phyloP scores from a whole-genome alignment of 2,113 vertebrate genomes.

The Phrynocephalus versicolor region DNA sequence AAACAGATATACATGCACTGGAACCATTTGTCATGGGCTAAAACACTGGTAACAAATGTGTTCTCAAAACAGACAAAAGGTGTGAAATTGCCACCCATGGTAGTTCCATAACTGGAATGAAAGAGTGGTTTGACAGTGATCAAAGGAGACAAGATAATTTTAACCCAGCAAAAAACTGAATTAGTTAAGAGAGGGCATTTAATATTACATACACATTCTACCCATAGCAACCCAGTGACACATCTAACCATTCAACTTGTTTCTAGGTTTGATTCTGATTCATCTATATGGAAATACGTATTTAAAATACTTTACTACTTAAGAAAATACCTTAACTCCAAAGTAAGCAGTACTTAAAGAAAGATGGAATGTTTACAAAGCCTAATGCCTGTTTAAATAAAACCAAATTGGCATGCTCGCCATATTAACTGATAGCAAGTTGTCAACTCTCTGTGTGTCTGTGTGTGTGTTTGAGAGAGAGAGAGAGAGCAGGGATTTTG shows the following conservation, averaged over 20 bases:
- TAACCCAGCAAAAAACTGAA: accelerated
- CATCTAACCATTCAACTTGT: not conserved
- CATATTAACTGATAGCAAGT: constrained; percentile 64
- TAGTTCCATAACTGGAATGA: not conserved
- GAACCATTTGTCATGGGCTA: too few relatives aligned
- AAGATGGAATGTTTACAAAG: constrained; percentile 54
- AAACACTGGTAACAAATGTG: too few relatives aligned
- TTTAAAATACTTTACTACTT: constrained; percentile 56
- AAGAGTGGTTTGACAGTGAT: not conserved
- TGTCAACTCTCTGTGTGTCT: too few relatives aligned
- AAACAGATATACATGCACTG: too few relatives aligned
- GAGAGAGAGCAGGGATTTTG: too few relatives aligned
- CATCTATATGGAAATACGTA: not conserved
- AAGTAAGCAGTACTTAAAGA: constrained; percentile 67
- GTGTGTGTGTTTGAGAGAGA: too few relatives aligned
- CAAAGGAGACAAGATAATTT: not conserved
- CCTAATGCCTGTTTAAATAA: constrained; percentile 65
- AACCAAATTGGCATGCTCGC: constrained; percentile 57
- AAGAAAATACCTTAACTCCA: constrained; percentile 56
- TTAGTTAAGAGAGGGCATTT: not conserved
- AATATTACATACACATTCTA: not conserved
- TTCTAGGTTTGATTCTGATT: not conserved
- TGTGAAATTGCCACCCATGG: not conserved
- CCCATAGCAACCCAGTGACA: not conserved
- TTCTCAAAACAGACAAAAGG: not conserved